These are phyloP conservation scores for Aplochiton taeniatus DNA, from an alignment of 2,797 vertebrate species.

Conservation along the genomic window DNA sequence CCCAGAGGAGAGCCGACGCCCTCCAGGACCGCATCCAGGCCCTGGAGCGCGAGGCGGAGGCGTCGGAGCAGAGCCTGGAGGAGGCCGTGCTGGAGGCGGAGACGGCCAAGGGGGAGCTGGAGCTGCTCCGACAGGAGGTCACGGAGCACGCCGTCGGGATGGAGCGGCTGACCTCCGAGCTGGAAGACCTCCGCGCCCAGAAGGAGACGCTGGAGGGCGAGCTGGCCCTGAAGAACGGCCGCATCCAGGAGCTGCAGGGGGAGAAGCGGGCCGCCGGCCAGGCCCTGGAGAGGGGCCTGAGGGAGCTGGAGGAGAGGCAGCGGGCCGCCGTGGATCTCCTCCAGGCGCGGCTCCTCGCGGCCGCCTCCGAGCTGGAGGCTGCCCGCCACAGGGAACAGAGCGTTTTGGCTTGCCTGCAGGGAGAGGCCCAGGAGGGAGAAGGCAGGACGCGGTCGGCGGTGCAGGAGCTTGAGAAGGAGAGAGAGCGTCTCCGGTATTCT, in stretches of 20 bases:
- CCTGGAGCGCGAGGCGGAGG: constrained; percentile 84
- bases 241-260: constrained; percentile 77
- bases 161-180: constrained; percentile 58
- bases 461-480: constrained; percentile 67
- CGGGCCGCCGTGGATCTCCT: constrained; percentile 60
- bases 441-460: constrained; percentile 55
- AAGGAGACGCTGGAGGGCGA: constrained; percentile 75
- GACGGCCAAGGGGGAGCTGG: constrained; percentile 78
- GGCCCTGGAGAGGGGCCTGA: constrained; percentile 63
- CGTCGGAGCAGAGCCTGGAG: constrained; percentile 84
- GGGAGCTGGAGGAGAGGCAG: constrained; percentile 67
- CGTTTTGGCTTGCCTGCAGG: constrained; percentile 61
- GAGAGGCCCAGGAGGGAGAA: constrained; percentile 59
- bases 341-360: constrained; percentile 68
- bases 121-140: constrained; percentile 71
- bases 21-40: constrained; percentile 84
- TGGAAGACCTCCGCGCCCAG: constrained; percentile 69
- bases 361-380: constrained; percentile 64
- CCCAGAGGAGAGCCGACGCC: constrained; percentile 77
- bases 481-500: constrained; percentile 60
- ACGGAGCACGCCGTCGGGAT: constrained; percentile 58
- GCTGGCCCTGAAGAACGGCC: constrained; percentile 68
- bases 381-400: constrained; percentile 57
- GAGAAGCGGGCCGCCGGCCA: constrained; percentile 56
- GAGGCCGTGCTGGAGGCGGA: constrained; percentile 82